Conservation (phyloP, 1,140 invertebrate genomes). For the Pogonognathellus flavescens region DNA sequence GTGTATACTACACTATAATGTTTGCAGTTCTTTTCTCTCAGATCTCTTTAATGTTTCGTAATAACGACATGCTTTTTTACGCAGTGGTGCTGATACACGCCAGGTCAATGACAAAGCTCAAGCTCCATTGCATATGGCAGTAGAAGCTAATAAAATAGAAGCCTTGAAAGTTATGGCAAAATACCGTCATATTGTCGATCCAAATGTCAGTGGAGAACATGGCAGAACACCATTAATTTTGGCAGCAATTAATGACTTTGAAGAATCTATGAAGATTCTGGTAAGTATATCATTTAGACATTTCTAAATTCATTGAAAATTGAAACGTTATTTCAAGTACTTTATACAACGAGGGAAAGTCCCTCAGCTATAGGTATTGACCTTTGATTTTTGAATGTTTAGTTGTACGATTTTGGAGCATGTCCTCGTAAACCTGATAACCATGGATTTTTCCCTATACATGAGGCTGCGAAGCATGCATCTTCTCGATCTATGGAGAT, state of each 20-base stretch:
- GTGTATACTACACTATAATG: no score
- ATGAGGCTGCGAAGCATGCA: slow-evolving; percentile 88
- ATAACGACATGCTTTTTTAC: no score
- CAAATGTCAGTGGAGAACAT: slow-evolving; percentile 82
- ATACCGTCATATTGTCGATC: slow-evolving; percentile 78
- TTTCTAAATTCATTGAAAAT: neutral
- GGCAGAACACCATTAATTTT: slow-evolving; percentile 83
- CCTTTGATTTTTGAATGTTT: slow-evolving; percentile 64
- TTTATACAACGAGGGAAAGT: neutral
- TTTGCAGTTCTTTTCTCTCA: no score
- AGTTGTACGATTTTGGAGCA: slow-evolving; percentile 82
- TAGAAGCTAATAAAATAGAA: slow-evolving; percentile 80
- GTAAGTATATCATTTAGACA: slow-evolving; percentile 72
- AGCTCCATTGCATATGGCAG: slow-evolving; percentile 83
- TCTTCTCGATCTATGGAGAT: slow-evolving; percentile 86
- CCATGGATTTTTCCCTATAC: slow-evolving; percentile 90
- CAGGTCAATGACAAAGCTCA: slow-evolving; percentile 83
- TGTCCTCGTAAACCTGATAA: slow-evolving; percentile 81
- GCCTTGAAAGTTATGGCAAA: slow-evolving; percentile 79
- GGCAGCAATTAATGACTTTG: slow-evolving; percentile 85
- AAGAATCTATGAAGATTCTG: slow-evolving; percentile 82
- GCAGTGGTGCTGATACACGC: slow-evolving; percentile 78
- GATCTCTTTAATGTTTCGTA: no score
- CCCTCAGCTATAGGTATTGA: no score
- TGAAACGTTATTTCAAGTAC: neutral